Conservation (phyloP, 2,888 invertebrate genomes). For the Oxycera nigricornis region DNA sequence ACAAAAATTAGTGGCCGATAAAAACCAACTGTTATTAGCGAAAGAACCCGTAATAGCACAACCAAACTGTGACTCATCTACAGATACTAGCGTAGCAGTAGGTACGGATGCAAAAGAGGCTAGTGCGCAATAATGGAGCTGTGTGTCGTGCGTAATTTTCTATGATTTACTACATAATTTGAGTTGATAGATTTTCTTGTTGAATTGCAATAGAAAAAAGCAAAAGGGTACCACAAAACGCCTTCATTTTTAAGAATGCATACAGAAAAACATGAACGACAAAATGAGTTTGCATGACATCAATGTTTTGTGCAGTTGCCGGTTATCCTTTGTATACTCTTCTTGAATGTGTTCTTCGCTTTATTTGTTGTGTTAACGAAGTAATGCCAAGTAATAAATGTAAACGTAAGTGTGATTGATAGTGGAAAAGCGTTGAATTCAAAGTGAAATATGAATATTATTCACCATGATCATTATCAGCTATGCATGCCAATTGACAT, state of each 20-base stretch:
- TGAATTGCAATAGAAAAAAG: no score
- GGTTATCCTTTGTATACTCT: slow-evolving; percentile 24
- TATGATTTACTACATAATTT: no score
- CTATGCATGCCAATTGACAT: no score
- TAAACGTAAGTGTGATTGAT: slow-evolving; percentile 35
- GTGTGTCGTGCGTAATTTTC: no score
- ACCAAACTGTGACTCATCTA: slow-evolving; percentile 14
- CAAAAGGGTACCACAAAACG: no score
- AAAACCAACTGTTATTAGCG: slow-evolving; percentile 28
- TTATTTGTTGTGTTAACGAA: slow-evolving; percentile 52
- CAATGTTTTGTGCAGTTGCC: slow-evolving; percentile 17
- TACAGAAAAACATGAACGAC: not conserved
- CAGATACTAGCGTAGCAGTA: no score
- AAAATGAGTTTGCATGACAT: slow-evolving; percentile 17
- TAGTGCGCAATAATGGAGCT: no score
- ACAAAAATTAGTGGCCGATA: slow-evolving; percentile 56
- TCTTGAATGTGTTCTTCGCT: slow-evolving; percentile 40
- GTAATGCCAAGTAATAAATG: slow-evolving; percentile 4
- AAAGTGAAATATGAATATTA: no score
- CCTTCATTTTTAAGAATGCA: not conserved
- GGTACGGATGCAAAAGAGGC: no score
- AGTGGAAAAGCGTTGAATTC: slow-evolving; percentile 70
- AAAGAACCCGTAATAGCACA: slow-evolving; percentile 9
- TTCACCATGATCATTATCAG: no score
- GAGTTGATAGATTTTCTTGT: no score